Conservation (phyloP, 2,888 invertebrate species). For the Diaphora mendica region DNA sequence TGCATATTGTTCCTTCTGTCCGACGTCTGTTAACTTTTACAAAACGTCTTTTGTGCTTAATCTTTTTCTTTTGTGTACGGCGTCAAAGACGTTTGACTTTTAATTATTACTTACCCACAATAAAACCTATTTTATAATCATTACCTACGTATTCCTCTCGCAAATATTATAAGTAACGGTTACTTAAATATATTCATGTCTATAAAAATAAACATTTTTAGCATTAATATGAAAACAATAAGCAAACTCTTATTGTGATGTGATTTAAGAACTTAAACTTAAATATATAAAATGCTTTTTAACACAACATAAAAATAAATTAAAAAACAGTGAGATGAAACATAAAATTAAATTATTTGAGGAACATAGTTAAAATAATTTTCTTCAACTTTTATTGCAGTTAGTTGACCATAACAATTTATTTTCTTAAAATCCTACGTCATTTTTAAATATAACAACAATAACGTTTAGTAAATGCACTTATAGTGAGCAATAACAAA, state of each 20-base stretch:
- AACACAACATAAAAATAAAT: no score
- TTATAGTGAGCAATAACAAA: not conserved
- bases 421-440: not conserved
- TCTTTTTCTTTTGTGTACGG: conserved; percentile 27
- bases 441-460: not conserved
- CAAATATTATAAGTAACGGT: no score
- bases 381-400: not conserved
- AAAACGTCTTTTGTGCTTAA: conserved; percentile 43
- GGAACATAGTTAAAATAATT: not conserved
- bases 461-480: not conserved
- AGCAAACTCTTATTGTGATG: no score
- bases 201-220: no score
- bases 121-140: no score
- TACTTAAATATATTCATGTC: no score
- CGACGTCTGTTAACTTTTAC: conserved; percentile 51
- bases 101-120: not conserved
- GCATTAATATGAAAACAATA: no score
- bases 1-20: conserved; percentile 58
- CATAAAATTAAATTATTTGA: not conserved
- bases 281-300: no score
- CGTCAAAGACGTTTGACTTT: conserved; percentile 8
- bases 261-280: no score
- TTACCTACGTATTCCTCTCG: no score
- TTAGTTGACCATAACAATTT: no score
- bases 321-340: no score